Evolutionary conservation across 2,888 invertebrate species (phyloP).

Genomic region (Andrena marginata): DNA sequence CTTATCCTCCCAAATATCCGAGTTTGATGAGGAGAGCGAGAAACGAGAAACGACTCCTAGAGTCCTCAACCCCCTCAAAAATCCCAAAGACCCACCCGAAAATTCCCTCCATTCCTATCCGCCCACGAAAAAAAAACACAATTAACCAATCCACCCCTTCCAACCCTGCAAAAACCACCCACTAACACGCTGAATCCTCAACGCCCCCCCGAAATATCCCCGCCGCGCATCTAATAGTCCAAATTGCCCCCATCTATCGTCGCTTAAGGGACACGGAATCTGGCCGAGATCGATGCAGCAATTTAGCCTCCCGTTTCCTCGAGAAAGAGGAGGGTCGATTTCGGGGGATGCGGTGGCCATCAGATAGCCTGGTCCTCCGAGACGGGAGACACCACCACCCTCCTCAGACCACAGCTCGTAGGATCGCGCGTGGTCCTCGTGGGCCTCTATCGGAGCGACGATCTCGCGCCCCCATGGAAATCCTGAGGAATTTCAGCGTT

Average conservation of each 20-base stretch:
- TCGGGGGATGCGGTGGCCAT: constrained; percentile 56
- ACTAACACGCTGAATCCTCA: neutral
- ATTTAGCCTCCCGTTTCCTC: constrained; percentile 53
- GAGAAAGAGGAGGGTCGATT: constrained; percentile 40
- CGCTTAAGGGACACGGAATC: constrained; percentile 56
- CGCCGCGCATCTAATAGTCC: constrained; percentile 52
- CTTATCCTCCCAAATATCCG: constrained; percentile 39
- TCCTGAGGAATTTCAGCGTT: constrained; percentile 41
- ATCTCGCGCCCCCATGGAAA: constrained; percentile 47
- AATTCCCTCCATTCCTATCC: neutral
- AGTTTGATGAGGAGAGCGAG: constrained; percentile 44
- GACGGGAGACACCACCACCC: constrained; percentile 66
- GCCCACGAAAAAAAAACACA: too few relatives aligned
- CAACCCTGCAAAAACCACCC: too few relatives aligned
- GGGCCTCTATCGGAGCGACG: constrained; percentile 54
- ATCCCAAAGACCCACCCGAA: neutral
- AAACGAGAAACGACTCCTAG: neutral
- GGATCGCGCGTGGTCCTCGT: neutral
- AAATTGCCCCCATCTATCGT: constrained; percentile 66
- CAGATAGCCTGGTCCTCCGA: constrained; percentile 72
- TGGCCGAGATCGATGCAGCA: constrained; percentile 70
- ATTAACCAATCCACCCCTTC: too few relatives aligned
- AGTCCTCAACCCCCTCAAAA: neutral
- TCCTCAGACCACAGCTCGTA: constrained; percentile 44
- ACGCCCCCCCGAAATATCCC: neutral